A percentile compares a stretch with the other conserved stretches of the same genome.
These are phyloP conservation scores for Paracyclopina nana DNA, from an alignment of 1,140 invertebrate genomes.

Conservation along the genomic window DNA sequence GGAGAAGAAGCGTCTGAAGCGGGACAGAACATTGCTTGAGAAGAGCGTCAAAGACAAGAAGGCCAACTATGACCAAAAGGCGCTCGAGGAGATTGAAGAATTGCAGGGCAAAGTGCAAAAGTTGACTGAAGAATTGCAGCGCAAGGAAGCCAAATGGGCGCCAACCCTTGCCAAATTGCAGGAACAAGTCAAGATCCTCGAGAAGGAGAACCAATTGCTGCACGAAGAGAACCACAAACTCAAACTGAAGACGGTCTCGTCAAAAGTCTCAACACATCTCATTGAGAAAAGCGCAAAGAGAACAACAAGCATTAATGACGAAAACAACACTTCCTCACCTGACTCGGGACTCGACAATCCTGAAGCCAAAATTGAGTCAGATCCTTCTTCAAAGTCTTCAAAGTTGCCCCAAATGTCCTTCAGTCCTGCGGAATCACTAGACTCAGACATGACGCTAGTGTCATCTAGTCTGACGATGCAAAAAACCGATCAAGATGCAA, in stretches of 20 bases:
- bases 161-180: neutral
- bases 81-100: neutral
- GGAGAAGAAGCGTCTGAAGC: neutral
- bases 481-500: neutral
- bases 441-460: neutral
- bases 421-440: neutral
- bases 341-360: too few relatives aligned
- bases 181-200: constrained; percentile 1
- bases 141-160: neutral
- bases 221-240: constrained; percentile 1
- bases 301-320: too few relatives aligned
- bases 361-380: too few relatives aligned
- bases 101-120: neutral
- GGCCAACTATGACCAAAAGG: neutral
- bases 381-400: too few relatives aligned
- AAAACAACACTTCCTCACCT: too few relatives aligned
- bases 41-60: neutral
- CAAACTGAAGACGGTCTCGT: neutral
- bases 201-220: neutral
- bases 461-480: neutral
- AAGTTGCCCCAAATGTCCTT: neutral
- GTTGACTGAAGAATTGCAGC: neutral
- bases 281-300: too few relatives aligned
- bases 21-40: neutral
- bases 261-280: too few relatives aligned